These are phyloP conservation scores for Gisinianus flammeolus DNA, from an alignment of 2,888 invertebrate genomes.

Conservation along the genomic window DNA sequence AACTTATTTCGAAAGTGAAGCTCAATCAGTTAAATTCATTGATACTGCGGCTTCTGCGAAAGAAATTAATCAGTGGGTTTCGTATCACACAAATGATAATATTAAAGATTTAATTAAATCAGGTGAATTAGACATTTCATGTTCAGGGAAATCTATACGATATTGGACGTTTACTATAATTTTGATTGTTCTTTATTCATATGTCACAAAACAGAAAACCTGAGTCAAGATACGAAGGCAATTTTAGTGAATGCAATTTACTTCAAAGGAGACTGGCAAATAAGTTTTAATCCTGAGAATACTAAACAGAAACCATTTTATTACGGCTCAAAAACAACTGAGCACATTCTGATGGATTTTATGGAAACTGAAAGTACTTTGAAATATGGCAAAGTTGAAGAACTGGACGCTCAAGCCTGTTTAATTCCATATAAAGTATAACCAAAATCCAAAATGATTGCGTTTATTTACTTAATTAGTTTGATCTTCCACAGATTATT, in stretches of 20 bases:
- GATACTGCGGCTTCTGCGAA: not conserved
- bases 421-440: slow-evolving; percentile 20
- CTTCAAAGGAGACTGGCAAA: slow-evolving; percentile 23
- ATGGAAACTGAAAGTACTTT: slow-evolving; percentile 1
- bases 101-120: slow-evolving; percentile 1
- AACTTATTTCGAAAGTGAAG: not conserved
- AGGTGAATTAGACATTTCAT: no score
- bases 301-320: slow-evolving; percentile 3
- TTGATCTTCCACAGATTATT: no score
- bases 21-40: not conserved
- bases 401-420: slow-evolving; percentile 18
- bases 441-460: not conserved
- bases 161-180: not conserved
- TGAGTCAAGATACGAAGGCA: not conserved
- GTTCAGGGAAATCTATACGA: no score
- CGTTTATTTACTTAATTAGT: not conserved
- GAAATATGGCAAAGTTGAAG: not conserved
- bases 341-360: not conserved
- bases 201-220: no score
- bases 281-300: not conserved
- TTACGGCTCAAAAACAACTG: not conserved
- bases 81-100: not conserved
- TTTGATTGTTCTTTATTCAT: no score
- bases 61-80: slow-evolving; percentile 17
- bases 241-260: slow-evolving; percentile 26